These are phyloP conservation scores for Pecten maximus DNA, from an alignment of 2,888 invertebrate species.

Conservation along the genomic window DNA sequence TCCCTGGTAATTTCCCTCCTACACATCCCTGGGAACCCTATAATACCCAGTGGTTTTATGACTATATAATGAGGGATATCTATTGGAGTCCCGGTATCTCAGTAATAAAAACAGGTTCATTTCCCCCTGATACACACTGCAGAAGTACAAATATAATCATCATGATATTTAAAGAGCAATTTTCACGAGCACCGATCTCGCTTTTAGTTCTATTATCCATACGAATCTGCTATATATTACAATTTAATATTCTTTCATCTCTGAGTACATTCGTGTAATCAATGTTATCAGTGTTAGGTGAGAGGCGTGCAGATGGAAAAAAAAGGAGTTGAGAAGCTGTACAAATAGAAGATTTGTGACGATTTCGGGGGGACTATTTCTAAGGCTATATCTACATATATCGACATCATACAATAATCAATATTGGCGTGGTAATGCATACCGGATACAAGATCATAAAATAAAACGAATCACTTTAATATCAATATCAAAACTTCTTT, in stretches of 20 bases:
- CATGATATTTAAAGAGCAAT: neutral
- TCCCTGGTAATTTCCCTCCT: neutral
- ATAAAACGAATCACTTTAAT: too few species aligned
- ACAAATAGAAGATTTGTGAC: neutral
- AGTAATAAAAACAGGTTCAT: neutral
- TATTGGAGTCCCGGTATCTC: neutral
- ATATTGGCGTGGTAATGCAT: neutral
- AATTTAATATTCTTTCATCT: neutral
- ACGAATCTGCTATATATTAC: neutral
- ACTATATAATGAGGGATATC: neutral
- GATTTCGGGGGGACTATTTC: neutral
- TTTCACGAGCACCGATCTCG: neutral
- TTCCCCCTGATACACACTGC: neutral
- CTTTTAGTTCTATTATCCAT: neutral
- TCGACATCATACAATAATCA: too few species aligned
- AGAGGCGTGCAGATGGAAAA: neutral
- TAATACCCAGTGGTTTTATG: neutral
- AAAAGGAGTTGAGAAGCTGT: neutral
- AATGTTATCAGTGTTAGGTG: neutral
- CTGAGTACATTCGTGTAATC: neutral
- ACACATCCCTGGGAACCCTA: neutral
- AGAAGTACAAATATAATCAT: neutral
- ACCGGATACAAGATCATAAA: neutral
- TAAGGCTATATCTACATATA: neutral
- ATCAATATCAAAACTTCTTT: too few species aligned